phyloP scores from a whole-genome alignment of 2,113 vertebrate species.

The Scomber scombrus region DNA sequence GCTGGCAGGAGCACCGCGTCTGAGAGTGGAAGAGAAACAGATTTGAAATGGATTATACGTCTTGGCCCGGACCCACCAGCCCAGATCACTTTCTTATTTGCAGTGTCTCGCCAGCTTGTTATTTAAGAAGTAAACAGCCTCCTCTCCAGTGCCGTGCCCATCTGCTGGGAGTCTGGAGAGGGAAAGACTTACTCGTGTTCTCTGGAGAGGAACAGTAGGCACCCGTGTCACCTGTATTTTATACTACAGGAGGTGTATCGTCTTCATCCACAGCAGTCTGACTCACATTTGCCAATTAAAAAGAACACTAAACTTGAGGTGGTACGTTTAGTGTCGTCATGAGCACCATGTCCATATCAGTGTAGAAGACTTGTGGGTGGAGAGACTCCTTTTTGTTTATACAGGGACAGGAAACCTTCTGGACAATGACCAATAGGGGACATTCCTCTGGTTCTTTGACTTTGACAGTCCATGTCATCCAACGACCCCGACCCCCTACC shows the following conservation, averaged over 20 bases:
- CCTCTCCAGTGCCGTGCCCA: neutral
- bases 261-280: neutral
- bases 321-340: neutral
- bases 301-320: neutral
- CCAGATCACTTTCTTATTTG: conserved; percentile 48
- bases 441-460: conserved; percentile 13
- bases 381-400: conserved; percentile 75
- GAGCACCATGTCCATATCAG: conserved; percentile 14
- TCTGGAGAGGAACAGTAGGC: neutral
- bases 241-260: neutral
- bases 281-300: neutral
- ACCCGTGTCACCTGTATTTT: neutral
- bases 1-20: conserved; percentile 13
- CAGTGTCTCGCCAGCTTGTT: conserved; percentile 45
- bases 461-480: neutral
- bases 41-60: conserved; percentile 37
- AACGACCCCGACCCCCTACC: too few species aligned
- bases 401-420: conserved; percentile 76
- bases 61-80: conserved; percentile 20
- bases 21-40: conserved; percentile 21
- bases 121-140: conserved; percentile 64
- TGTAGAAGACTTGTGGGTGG: conserved; percentile 38
- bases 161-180: conserved; percentile 29
- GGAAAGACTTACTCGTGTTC: conserved; percentile 3
- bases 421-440: conserved; percentile 74